A percentile compares a stretch with the other conserved stretches of the same genome.
phyloP scores from a whole-genome alignment of 2,888 invertebrate species.

The Brachypalpus laphriformis region DNA sequence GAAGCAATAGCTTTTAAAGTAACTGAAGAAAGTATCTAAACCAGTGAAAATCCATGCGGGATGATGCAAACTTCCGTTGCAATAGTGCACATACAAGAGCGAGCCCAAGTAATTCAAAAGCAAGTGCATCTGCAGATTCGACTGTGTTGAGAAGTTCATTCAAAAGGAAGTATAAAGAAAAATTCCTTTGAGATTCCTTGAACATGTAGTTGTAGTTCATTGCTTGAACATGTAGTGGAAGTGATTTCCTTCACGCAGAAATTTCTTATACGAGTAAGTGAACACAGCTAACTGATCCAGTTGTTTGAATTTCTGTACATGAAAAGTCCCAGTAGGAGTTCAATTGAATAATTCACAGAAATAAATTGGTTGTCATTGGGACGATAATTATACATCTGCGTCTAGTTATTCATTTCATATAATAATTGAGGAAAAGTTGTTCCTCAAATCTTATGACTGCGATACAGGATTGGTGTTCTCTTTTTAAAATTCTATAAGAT shows the following conservation, averaged over 20 bases:
- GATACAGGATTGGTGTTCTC: no score
- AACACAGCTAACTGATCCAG: not conserved
- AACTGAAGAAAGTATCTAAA: slow-evolving; percentile 1
- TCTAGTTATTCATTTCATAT: no score
- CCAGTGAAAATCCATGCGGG: not conserved
- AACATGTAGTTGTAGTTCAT: not conserved
- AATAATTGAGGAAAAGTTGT: no score
- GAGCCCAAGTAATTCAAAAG: not conserved
- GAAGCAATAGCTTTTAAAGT: slow-evolving; percentile 7
- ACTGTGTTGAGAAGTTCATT: not conserved
- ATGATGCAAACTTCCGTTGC: slow-evolving; percentile 3
- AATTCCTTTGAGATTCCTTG: not conserved
- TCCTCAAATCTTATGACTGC: no score
- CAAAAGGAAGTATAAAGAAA: not conserved
- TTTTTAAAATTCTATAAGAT: no score
- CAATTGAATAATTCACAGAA: no score
- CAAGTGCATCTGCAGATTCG: not conserved
- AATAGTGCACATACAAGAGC: not conserved
- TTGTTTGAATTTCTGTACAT: not conserved
- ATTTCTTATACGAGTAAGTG: not conserved
- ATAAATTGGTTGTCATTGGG: not conserved
- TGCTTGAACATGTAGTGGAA: no score
- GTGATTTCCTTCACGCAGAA: not conserved
- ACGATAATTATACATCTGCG: no score
- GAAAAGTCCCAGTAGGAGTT: not conserved